phyloP scores from a whole-genome alignment of 2,797 vertebrate species.

The Cyprinodon diabolis region DNA sequence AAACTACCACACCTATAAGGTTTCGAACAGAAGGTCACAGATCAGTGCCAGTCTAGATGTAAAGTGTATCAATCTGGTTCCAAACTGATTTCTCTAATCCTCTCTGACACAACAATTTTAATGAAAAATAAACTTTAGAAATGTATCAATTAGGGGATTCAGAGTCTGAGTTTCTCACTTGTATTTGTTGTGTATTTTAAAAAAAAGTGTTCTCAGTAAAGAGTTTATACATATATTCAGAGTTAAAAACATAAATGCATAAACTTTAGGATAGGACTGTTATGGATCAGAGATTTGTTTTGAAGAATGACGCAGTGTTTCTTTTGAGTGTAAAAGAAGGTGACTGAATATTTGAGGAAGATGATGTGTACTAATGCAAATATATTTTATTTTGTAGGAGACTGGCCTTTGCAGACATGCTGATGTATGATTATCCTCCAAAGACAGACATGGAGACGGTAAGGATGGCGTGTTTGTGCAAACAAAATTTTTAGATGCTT shows the following conservation, averaged over 20 bases:
- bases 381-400: conserved; percentile 59
- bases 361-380: conserved; percentile 5
- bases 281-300: neutral
- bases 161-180: too few species aligned
- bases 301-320: neutral
- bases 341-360: neutral
- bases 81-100: too few species aligned
- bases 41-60: too few species aligned
- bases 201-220: neutral
- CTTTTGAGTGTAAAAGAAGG: neutral
- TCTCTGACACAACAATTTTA: too few species aligned
- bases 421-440: conserved; percentile 96
- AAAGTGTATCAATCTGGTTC: too few species aligned
- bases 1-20: too few species aligned
- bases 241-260: neutral
- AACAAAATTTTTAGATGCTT: conserved; percentile 4
- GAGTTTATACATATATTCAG: too few species aligned
- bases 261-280: neutral
- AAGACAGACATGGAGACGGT: conserved; percentile 97
- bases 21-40: too few species aligned
- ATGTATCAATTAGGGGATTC: too few species aligned
- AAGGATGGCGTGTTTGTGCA: conserved; percentile 50
- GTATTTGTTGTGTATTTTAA: too few species aligned
- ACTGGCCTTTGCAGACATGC: conserved; percentile 87
- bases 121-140: too few species aligned